Evolutionary conservation across 2,113 vertebrate species (phyloP).

Genomic region (Camarhynchus parvulus): DNA sequence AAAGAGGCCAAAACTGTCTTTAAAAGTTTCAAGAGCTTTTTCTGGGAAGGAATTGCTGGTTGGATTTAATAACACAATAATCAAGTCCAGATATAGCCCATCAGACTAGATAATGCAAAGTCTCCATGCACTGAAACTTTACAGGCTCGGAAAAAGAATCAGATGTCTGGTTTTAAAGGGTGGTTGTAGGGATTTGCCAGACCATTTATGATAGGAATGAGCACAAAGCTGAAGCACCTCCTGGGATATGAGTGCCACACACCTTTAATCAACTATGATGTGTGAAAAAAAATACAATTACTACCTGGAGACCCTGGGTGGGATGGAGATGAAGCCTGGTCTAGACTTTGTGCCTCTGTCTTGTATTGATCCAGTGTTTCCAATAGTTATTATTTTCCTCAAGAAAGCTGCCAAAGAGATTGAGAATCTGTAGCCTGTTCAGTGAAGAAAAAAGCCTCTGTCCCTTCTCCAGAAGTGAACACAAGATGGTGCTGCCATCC

Average conservation of each 20-base stretch:
- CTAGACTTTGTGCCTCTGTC: not conserved
- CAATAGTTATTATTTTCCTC: not conserved
- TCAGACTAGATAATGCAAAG: not conserved
- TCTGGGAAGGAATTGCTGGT: not conserved
- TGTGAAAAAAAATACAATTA: not conserved
- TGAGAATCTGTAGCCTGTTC: not conserved
- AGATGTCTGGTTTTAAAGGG: not conserved
- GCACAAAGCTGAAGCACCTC: not conserved
- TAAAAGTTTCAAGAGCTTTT: not conserved
- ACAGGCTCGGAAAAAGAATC: not conserved
- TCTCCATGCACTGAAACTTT: not conserved
- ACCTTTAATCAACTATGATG: not conserved
- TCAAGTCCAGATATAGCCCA: not conserved
- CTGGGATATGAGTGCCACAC: rapidly evolving
- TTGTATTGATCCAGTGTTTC: not conserved
- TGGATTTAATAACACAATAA: not conserved
- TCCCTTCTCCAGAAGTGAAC: not conserved
- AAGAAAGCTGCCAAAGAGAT: not conserved
- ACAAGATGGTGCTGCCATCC: slow-evolving; percentile 56
- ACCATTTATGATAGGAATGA: not conserved
- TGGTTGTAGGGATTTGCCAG: not conserved
- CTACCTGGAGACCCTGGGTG: not conserved
- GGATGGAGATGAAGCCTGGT: not conserved
- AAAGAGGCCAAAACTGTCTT: not conserved
- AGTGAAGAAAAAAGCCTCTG: not conserved